Conservation (phyloP, 2,888 invertebrate genomes). For the Lepidonotus clava region DNA sequence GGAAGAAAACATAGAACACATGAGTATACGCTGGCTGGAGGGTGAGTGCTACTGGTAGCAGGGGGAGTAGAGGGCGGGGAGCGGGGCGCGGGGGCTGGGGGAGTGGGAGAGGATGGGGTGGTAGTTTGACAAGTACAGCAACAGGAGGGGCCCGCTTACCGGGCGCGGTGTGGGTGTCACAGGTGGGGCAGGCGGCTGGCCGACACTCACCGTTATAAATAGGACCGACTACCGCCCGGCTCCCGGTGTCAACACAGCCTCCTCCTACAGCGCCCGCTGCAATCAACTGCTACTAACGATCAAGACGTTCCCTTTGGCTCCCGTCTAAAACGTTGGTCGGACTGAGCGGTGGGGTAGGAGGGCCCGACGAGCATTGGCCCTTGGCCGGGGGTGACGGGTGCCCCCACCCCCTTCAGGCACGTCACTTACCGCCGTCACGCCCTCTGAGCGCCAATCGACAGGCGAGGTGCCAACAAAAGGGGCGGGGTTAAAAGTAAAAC, state of each 20-base stretch:
- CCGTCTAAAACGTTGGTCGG: too few species aligned
- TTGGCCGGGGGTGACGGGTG: not conserved
- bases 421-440: not conserved
- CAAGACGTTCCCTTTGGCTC: too few species aligned
- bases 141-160: slow-evolving; percentile 3
- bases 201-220: too few species aligned
- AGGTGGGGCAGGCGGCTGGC: not conserved
- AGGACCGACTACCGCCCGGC: not conserved
- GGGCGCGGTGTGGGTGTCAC: slow-evolving; percentile 3
- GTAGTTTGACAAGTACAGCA: slow-evolving; percentile 1
- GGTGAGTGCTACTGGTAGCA: not conserved
- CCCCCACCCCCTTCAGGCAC: not conserved
- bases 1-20: slow-evolving; percentile 37
- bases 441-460: not conserved
- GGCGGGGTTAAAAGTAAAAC: too few species aligned
- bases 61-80: not conserved
- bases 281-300: not conserved
- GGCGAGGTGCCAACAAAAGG: too few species aligned
- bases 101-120: too few species aligned
- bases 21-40: slow-evolving; percentile 34
- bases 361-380: too few species aligned
- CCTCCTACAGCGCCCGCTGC: not conserved
- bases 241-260: not conserved
- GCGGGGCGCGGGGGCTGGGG: not conserved
- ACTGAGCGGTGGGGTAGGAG: too few species aligned